These are phyloP conservation scores for Mola mola DNA, from an alignment of 2,113 vertebrate genomes.

Conservation along the genomic window DNA sequence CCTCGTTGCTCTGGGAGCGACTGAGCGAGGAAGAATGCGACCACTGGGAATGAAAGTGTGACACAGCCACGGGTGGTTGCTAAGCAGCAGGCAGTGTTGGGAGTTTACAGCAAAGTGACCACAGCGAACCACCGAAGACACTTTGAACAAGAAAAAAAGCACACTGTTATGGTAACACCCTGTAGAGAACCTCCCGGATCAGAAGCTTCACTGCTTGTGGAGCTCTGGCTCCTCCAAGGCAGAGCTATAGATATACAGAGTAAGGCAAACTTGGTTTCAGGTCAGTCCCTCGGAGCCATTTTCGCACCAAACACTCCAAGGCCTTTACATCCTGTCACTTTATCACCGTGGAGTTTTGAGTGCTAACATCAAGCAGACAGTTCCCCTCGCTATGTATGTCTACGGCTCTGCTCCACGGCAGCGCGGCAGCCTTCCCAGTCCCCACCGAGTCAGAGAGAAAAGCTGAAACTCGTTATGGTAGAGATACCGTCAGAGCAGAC, in stretches of 20 bases:
- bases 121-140: too few species aligned
- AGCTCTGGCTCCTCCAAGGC: constrained; percentile 52
- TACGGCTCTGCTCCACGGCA: constrained; percentile 64
- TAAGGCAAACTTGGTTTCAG: constrained; percentile 73
- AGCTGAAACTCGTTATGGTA: constrained; percentile 29
- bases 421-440: constrained; percentile 3
- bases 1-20: too few species aligned
- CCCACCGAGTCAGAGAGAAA: constrained; percentile 16
- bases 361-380: constrained; percentile 37
- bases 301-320: constrained; percentile 45
- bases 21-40: too few species aligned
- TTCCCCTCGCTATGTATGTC: constrained; percentile 58
- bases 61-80: constrained; percentile 10
- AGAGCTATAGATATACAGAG: constrained; percentile 65
- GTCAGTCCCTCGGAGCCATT: constrained; percentile 39
- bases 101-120: constrained; percentile 31
- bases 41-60: too few species aligned
- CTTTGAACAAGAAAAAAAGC: too few species aligned
- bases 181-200: constrained; percentile 51
- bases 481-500: constrained; percentile 80
- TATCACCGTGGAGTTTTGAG: constrained; percentile 45
- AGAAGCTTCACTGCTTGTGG: constrained; percentile 49
- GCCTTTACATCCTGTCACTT: constrained; percentile 30
- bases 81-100: constrained; percentile 59
- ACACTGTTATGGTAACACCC: too few species aligned